Evolutionary conservation across 2,797 vertebrate genomes (phyloP).

Genomic region (Anabacerthia variegaticeps): DNA sequence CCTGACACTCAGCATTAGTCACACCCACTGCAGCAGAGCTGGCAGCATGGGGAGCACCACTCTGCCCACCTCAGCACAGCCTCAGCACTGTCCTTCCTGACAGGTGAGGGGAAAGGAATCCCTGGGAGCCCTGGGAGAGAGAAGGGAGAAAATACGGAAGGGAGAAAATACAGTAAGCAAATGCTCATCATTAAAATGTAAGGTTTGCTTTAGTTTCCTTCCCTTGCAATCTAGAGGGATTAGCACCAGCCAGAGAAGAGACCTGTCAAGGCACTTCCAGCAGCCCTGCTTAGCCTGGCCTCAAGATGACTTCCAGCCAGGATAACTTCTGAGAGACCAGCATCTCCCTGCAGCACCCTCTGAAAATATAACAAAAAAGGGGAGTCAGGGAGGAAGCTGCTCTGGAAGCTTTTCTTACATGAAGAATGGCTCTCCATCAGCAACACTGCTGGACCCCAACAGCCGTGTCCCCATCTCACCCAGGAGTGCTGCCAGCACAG

Average conservation of each 20-base stretch:
- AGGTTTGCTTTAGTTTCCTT: neutral
- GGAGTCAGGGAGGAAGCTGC: neutral
- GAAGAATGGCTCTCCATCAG: neutral
- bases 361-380: neutral
- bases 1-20: neutral
- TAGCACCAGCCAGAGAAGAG: neutral
- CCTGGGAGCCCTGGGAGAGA: neutral
- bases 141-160: neutral
- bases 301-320: neutral
- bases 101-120: neutral
- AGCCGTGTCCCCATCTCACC: neutral
- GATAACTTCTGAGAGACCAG: neutral
- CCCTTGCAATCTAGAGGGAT: neutral
- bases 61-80: neutral
- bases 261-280: neutral
- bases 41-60: neutral
- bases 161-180: neutral
- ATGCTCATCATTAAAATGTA: neutral
- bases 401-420: neutral
- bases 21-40: neutral
- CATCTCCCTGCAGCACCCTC: neutral
- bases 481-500: neutral
- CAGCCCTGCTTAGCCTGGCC: neutral
- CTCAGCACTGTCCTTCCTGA: rapidly evolving
- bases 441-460: neutral